Conservation (phyloP, 2,888 invertebrate genomes). For the Andricus curvator region DNA sequence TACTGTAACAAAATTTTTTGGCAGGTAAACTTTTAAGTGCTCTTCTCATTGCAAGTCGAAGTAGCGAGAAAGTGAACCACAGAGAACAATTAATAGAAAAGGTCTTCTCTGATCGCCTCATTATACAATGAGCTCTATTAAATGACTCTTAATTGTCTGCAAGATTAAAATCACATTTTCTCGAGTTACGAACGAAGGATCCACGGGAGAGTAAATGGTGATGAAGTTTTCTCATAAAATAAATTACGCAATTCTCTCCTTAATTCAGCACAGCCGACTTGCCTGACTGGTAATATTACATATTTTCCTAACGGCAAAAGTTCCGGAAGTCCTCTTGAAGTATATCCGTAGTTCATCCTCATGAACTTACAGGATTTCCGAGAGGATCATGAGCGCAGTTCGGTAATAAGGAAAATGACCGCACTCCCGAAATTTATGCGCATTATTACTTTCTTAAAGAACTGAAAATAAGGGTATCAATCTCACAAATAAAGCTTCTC, state of each 20-base stretch:
- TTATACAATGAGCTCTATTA: slow-evolving; percentile 22
- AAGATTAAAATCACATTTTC: slow-evolving; percentile 63
- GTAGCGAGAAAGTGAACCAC: not conserved
- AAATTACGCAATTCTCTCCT: slow-evolving; percentile 59
- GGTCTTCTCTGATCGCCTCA: not conserved
- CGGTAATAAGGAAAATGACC: slow-evolving; percentile 37
- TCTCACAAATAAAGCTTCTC: not conserved
- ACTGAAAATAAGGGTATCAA: slow-evolving; percentile 18
- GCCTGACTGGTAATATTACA: slow-evolving; percentile 59
- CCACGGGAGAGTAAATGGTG: slow-evolving; percentile 51
- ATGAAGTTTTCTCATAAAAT: slow-evolving; percentile 65
- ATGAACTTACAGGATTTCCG: slow-evolving; percentile 24
- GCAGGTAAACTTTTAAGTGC: not conserved
- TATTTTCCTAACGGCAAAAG: slow-evolving; percentile 66
- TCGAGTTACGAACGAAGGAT: slow-evolving; percentile 56
- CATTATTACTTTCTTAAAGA: slow-evolving; percentile 28
- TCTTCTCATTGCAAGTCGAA: not conserved
- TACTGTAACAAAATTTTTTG: not conserved
- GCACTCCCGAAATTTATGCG: slow-evolving; percentile 12
- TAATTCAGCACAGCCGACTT: slow-evolving; percentile 61
- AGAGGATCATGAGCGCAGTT: slow-evolving; percentile 4
- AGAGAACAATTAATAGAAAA: slow-evolving; percentile 9
- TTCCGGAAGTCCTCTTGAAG: slow-evolving; percentile 47
- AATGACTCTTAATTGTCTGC: slow-evolving; percentile 48
- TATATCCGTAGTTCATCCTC: slow-evolving; percentile 53